Evolutionary conservation across 2,113 vertebrate genomes (phyloP).

Genomic region (Scatophagus argus): DNA sequence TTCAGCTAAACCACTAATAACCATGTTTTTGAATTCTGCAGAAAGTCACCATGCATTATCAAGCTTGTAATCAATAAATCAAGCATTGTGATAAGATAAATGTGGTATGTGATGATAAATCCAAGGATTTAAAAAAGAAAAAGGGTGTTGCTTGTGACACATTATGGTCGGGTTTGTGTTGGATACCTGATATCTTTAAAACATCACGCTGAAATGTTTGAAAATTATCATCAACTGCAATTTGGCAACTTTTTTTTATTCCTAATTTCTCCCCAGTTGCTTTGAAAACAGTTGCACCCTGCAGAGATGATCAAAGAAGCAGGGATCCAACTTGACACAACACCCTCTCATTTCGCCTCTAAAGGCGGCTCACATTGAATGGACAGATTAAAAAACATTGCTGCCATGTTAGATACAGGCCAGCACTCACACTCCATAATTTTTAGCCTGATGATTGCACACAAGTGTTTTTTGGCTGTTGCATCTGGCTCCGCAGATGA

Average conservation of each 20-base stretch:
- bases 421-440: conserved; percentile 78
- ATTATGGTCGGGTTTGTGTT: conserved; percentile 25
- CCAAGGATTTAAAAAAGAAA: conserved; percentile 38
- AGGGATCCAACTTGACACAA: conserved; percentile 67
- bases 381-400: conserved; percentile 79
- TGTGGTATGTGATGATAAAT: conserved; percentile 34
- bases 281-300: conserved; percentile 62
- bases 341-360: conserved; percentile 71
- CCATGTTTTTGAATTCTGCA: background rate
- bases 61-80: conserved; percentile 62
- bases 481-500: conserved; percentile 70
- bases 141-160: conserved; percentile 17
- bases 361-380: conserved; percentile 67
- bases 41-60: conserved; percentile 11
- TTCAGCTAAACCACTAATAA: conserved; percentile 31
- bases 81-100: conserved; percentile 38
- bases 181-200: conserved; percentile 59
- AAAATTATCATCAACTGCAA: conserved; percentile 68
- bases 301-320: conserved; percentile 71
- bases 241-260: conserved; percentile 56
- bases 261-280: conserved; percentile 51
- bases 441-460: conserved; percentile 80
- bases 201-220: conserved; percentile 60
- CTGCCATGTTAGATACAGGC: conserved; percentile 71
- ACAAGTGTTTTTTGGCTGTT: conserved; percentile 76